phyloP scores from a whole-genome alignment of 92 coral and sea anemone genomes.

The Palythoa caribaeorum region DNA sequence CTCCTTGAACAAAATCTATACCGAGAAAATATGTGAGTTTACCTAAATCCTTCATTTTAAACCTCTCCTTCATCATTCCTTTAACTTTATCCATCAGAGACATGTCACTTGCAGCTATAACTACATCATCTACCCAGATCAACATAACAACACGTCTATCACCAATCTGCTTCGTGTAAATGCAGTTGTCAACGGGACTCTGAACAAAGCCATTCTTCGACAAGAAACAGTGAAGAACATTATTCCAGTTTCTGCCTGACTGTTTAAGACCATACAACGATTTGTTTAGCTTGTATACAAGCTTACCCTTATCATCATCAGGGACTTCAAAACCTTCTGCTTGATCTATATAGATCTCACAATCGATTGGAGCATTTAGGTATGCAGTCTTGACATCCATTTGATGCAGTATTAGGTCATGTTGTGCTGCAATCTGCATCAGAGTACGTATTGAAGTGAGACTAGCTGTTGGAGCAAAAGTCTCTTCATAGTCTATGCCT shows the following conservation, averaged over 20 bases:
- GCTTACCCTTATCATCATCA: conserved; percentile 3
- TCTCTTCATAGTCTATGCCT: conserved; percentile 50
- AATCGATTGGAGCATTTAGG: not conserved
- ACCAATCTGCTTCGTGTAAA: conserved; percentile 23
- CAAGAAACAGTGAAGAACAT: not conserved
- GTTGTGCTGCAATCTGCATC: conserved; percentile 43
- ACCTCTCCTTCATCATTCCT: conserved; percentile 42
- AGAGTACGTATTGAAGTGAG: conserved; percentile 34
- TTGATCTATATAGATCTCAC: conserved; percentile 50
- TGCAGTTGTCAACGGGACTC: conserved; percentile 33
- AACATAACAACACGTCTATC: conserved; percentile 8
- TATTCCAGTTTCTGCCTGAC: conserved; percentile 1
- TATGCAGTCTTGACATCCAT: not conserved
- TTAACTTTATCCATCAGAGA: conserved; percentile 50
- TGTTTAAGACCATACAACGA: conserved; percentile 29
- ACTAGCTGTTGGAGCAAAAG: conserved; percentile 56
- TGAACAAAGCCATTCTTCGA: conserved; percentile 28
- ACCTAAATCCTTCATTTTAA: conserved; percentile 70
- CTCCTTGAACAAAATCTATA: conserved; percentile 51
- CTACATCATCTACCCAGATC: conserved; percentile 53
- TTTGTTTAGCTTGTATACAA: conserved; percentile 23
- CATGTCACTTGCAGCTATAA: conserved; percentile 51
- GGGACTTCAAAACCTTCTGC: conserved; percentile 55
- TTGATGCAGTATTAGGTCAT: not conserved
- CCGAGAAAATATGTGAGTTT: conserved; percentile 55